phyloP scores from a whole-genome alignment of 2,113 vertebrate species.

The Phrynosoma platyrhinos region DNA sequence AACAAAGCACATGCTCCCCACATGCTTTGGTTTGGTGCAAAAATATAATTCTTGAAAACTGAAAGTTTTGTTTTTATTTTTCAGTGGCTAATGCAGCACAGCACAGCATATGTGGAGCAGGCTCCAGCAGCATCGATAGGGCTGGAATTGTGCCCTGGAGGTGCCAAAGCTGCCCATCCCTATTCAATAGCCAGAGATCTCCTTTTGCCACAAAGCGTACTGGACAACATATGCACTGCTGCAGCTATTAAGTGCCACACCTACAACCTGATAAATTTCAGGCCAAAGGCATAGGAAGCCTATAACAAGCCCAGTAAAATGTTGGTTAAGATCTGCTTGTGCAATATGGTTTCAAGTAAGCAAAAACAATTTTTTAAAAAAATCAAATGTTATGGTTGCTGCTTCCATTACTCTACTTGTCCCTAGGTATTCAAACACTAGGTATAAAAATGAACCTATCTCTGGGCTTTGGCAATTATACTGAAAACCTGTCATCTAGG shows the following conservation, averaged over 20 bases:
- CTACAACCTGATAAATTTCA: background rate
- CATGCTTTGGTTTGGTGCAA: background rate
- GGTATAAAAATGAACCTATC: constrained; percentile 28
- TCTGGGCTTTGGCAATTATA: constrained; percentile 31
- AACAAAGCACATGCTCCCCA: too few species aligned
- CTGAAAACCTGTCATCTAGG: constrained; percentile 44
- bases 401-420: constrained; percentile 39
- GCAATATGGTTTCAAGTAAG: constrained; percentile 8
- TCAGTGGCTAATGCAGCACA: background rate
- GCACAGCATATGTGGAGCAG: too few species aligned
- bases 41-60: background rate
- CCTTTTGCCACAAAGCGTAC: background rate
- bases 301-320: constrained; percentile 10
- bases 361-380: background rate
- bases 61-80: background rate
- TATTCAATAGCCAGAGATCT: background rate
- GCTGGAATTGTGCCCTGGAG: background rate
- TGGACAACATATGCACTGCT: background rate
- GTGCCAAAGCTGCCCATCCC: background rate
- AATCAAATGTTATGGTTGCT: constrained; percentile 33
- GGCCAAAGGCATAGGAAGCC: background rate
- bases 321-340: constrained; percentile 4
- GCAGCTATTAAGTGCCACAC: background rate
- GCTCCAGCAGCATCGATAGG: background rate
- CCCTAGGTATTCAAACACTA: constrained; percentile 36